phyloP scores from a whole-genome alignment of 2,113 vertebrate genomes.

The Urocitellus parryii region DNA sequence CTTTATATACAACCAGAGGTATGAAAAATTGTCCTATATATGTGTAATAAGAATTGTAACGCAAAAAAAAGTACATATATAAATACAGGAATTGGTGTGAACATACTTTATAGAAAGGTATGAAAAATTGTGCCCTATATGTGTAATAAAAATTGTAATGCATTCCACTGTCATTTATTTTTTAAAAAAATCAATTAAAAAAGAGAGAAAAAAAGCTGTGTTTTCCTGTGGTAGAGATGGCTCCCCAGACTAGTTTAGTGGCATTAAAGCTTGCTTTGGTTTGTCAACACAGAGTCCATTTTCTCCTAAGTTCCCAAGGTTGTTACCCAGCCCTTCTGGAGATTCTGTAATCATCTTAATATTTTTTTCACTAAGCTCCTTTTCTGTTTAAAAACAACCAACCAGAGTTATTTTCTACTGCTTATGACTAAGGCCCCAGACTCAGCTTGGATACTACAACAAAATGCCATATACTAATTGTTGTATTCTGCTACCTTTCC shows the following conservation, averaged over 20 bases:
- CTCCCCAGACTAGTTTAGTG: background rate
- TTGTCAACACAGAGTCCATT: constrained; percentile 15
- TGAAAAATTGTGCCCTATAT: too few species aligned
- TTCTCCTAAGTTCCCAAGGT: background rate
- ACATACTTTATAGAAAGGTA: too few species aligned
- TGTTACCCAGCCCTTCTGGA: background rate
- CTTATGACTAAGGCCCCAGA: background rate
- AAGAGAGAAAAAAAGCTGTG: too few species aligned
- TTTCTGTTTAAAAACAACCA: background rate
- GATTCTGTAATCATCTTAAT: background rate
- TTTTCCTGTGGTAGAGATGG: background rate
- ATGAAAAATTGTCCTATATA: too few species aligned
- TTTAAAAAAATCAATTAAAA: too few species aligned
- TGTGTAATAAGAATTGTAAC: too few species aligned
- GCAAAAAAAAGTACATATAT: too few species aligned
- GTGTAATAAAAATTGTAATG: too few species aligned
- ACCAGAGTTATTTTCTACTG: constrained; percentile 44
- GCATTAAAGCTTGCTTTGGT: background rate
- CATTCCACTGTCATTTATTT: too few species aligned
- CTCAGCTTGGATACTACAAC: background rate
- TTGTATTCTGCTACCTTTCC: too few species aligned
- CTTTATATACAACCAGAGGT: too few species aligned
- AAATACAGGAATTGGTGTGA: too few species aligned
- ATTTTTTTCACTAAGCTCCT: background rate
- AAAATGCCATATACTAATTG: background rate